These are phyloP conservation scores for Xyrichtys novacula DNA, from an alignment of 2,797 vertebrate species.

Conservation along the genomic window DNA sequence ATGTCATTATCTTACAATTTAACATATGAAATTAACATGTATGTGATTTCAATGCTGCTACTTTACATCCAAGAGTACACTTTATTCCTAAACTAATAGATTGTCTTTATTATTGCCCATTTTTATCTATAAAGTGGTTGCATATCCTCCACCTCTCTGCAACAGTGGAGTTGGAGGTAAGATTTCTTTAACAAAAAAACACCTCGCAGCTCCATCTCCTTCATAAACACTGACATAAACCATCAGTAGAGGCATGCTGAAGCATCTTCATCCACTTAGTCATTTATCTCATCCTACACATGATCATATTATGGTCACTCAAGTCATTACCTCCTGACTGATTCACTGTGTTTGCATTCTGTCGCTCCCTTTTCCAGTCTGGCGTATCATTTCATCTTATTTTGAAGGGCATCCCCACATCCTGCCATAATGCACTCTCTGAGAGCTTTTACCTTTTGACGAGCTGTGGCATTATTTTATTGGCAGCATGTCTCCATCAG, in stretches of 20 bases:
- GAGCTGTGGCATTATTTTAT: constrained; percentile 60
- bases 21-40: background rate
- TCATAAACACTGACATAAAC: constrained; percentile 12
- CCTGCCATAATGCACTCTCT: constrained; percentile 58
- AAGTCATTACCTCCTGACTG: constrained; percentile 25
- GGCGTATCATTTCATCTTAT: constrained; percentile 42
- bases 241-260: constrained; percentile 54
- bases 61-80: constrained; percentile 19
- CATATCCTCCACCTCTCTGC: constrained; percentile 85
- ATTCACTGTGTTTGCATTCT: constrained; percentile 31
- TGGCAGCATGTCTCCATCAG: constrained; percentile 63
- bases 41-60: constrained; percentile 7
- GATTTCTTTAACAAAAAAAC: constrained; percentile 47
- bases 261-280: constrained; percentile 13
- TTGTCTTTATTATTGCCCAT: constrained; percentile 47
- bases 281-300: constrained; percentile 9
- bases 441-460: constrained; percentile 69
- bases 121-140: constrained; percentile 80
- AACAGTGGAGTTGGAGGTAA: constrained; percentile 86
- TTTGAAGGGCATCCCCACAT: constrained; percentile 51
- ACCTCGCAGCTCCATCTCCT: constrained; percentile 32
- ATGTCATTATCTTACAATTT: background rate
- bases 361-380: constrained; percentile 26
- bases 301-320: constrained; percentile 25
- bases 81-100: constrained; percentile 46